Conservation (phyloP, 2,113 vertebrate genomes). For the Apeltes quadracus region DNA sequence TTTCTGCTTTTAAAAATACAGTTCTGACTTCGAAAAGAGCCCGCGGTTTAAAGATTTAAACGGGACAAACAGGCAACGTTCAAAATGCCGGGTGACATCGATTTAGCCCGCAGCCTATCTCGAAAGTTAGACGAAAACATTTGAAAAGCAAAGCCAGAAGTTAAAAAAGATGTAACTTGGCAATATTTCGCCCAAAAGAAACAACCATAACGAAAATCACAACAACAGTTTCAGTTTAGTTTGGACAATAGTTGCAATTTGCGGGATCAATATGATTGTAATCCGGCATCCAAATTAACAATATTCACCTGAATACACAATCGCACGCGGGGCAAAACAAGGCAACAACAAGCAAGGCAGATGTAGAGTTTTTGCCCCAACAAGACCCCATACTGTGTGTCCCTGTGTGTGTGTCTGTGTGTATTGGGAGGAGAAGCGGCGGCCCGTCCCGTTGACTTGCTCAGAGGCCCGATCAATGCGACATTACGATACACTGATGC, state of each 20-base stretch:
- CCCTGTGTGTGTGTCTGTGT: slow-evolving; percentile 28
- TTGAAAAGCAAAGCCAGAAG: slow-evolving; percentile 16
- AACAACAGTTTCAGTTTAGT: background rate
- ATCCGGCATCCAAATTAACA: background rate
- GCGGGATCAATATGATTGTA: background rate
- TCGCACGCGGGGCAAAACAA: no score
- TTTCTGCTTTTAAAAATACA: slow-evolving; percentile 37
- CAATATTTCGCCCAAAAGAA: background rate
- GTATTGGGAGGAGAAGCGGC: slow-evolving; percentile 32
- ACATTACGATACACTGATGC: slow-evolving; percentile 81
- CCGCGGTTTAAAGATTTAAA: slow-evolving; percentile 65
- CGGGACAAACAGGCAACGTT: slow-evolving; percentile 59
- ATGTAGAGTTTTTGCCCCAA: slow-evolving; percentile 40
- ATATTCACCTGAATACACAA: slow-evolving; percentile 13
- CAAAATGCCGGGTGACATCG: slow-evolving; percentile 57
- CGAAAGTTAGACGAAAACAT: slow-evolving; percentile 54
- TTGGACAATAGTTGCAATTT: background rate
- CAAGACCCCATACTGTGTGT: slow-evolving; percentile 42
- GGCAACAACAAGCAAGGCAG: no score
- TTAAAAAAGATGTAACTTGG: slow-evolving; percentile 9
- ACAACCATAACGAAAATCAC: background rate
- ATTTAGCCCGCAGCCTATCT: slow-evolving; percentile 51
- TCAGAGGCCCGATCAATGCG: slow-evolving; percentile 79
- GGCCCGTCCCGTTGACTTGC: slow-evolving; percentile 66
- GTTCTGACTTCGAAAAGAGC: slow-evolving; percentile 38